Conservation (phyloP, 2,888 invertebrate genomes). For the Eremobia ochroleuca region DNA sequence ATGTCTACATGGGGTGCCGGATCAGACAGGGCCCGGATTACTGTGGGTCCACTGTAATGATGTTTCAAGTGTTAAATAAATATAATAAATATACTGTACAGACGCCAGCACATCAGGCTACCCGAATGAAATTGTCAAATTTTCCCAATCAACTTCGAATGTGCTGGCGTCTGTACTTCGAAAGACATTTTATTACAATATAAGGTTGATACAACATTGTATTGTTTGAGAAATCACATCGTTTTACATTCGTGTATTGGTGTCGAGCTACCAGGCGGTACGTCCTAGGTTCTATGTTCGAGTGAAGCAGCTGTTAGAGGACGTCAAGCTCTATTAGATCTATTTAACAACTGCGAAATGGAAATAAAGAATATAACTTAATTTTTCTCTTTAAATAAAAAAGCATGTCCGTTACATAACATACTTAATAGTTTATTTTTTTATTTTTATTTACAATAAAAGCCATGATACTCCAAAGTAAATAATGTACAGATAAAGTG, state of each 20-base stretch:
- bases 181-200: not conserved
- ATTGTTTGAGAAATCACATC: not conserved
- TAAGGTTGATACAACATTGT: not conserved
- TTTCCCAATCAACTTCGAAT: too few relatives aligned
- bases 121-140: too few relatives aligned
- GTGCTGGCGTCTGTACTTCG: too few relatives aligned
- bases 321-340: not conserved
- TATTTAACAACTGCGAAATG: not conserved
- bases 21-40: too few relatives aligned
- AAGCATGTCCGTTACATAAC: not conserved
- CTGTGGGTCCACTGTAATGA: too few relatives aligned
- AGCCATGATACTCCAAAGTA: slow-evolving; percentile 20
- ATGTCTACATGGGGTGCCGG: too few relatives aligned
- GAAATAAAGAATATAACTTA: slow-evolving; percentile 11
- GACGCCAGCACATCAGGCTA: too few relatives aligned
- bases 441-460: slow-evolving; percentile 37
- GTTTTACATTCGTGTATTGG: not conserved
- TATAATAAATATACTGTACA: slow-evolving; percentile 31
- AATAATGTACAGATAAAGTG: slow-evolving; percentile 35
- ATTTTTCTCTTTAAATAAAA: not conserved
- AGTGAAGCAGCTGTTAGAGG: too few relatives aligned
- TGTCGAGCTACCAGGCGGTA: too few relatives aligned
- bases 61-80: slow-evolving; percentile 21
- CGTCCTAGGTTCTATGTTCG: not conserved
- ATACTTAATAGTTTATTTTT: slow-evolving; percentile 3